Evolutionary conservation across 2,797 vertebrate genomes (phyloP).

Genomic region (Rallus crepitans): DNA sequence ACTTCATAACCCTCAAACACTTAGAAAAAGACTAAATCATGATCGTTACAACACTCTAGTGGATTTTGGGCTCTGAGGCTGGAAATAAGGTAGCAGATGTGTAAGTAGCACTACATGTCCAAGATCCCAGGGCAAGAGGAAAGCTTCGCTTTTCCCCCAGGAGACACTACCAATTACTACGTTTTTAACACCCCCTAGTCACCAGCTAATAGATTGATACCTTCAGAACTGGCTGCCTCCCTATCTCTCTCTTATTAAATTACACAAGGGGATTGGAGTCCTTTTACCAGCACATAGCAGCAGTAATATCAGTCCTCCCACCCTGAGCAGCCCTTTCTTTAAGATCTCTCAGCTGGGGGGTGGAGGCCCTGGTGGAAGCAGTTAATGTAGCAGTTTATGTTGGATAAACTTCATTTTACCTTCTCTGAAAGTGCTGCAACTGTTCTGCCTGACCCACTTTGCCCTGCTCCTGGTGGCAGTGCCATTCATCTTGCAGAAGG

Average conservation of each 20-base stretch:
- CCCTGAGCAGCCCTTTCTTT: background rate
- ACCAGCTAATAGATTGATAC: background rate
- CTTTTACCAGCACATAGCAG: background rate
- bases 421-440: background rate
- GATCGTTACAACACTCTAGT: background rate
- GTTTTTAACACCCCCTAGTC: background rate
- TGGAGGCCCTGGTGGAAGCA: background rate
- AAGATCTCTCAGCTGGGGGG: background rate
- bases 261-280: background rate
- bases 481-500: background rate
- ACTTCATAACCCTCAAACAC: background rate
- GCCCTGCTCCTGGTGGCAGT: background rate
- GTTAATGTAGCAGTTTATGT: background rate
- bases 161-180: background rate
- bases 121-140: background rate
- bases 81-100: background rate
- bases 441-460: background rate
- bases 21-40: no score
- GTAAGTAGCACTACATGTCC: rapidly evolving
- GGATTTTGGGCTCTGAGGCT: background rate
- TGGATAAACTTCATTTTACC: background rate
- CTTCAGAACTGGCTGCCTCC: background rate
- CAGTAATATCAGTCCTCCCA: background rate
- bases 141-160: background rate
- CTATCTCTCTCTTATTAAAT: background rate